Base-by-base conservation (phyloP, 2,797 vertebrate genomes). In the Falco peregrinus region DNA sequence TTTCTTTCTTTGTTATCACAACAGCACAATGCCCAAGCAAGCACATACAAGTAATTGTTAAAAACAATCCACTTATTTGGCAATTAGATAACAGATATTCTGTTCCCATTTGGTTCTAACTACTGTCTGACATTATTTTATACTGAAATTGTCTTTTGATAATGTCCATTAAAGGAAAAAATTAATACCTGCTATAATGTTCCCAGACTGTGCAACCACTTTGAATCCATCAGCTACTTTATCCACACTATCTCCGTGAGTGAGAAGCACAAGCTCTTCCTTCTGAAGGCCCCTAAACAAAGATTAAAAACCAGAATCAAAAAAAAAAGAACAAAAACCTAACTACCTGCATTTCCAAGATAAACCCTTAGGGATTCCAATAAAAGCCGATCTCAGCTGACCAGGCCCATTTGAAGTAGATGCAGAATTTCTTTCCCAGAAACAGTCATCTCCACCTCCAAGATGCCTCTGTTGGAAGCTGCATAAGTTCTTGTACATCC, bases 161-260 rank as follows among this genome's bases (percentile, higher is more conserved):
- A 81, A 39, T 39, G 39, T 39, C 39, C 39, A 39, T 39, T 39
- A 39, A 39, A 39, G 39, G 39, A 39, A 39, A 39, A 39, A 39
- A 39, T 39, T 39, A 94, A 97, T 96, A 99, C 99, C 99, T 96
- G 99, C 99, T 95, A 99, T 98, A 61, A 99, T 99, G 97, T 98
- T 99, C 89, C 99, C 99, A 93, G 99, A 99, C 87, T 99, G 99
- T 21, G 99, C 99, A 95, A 99, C 99, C 89, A 99, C 98, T 97
- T 99, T 99, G 98, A 99, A 99, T 73, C 99, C 99, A 92, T 99
- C 99, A 45, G 99, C 99, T 64, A 99, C 99, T 98, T 99, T 99
- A 97, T 99, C 99, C 91, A 99, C 99, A 8, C 99, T 99, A 79
- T 99, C 99, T 85, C 99, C 99, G 1, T 99, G 99, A 51, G 99